phyloP scores from a whole-genome alignment of 2,797 vertebrate species.

The Sarcophilus harrisii region DNA sequence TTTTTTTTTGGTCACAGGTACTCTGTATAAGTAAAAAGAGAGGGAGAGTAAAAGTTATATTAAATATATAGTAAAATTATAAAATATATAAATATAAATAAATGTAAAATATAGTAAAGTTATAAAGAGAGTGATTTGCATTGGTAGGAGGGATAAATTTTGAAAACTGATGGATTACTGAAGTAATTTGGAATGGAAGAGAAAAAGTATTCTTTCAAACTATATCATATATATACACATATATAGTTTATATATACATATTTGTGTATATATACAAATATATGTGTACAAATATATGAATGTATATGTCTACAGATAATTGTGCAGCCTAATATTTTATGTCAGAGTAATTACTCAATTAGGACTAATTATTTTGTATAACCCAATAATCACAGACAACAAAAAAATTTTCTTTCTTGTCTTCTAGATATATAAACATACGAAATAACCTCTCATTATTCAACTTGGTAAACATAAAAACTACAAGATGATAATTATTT shows the following conservation, averaged over 20 bases:
- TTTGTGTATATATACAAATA: too few species aligned
- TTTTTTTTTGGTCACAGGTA: not conserved
- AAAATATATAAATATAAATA: too few species aligned
- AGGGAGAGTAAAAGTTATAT: not conserved
- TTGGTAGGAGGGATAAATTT: not conserved
- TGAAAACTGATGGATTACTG: not conserved
- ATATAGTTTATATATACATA: not conserved
- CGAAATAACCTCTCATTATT: slow-evolving; percentile 33
- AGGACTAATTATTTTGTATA: slow-evolving; percentile 21
- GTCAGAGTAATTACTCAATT: slow-evolving; percentile 46
- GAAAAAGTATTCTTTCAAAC: not conserved
- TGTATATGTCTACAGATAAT: not conserved
- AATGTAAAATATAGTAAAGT: not conserved
- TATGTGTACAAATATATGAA: too few species aligned
- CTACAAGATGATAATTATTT: slow-evolving; percentile 12
- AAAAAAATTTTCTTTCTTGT: slow-evolving; percentile 2
- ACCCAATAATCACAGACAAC: slow-evolving; percentile 12
- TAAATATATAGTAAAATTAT: too few species aligned
- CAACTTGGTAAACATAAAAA: slow-evolving; percentile 31
- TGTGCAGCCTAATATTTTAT: slow-evolving; percentile 13
- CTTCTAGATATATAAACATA: slow-evolving; percentile 33
- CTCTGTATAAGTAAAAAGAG: not conserved
- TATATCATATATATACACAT: not conserved
- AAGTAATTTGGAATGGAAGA: not conserved
- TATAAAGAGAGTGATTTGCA: not conserved